Base-by-base conservation (phyloP, 2,797 vertebrate genomes). In the Gorsachius magnificus region DNA sequence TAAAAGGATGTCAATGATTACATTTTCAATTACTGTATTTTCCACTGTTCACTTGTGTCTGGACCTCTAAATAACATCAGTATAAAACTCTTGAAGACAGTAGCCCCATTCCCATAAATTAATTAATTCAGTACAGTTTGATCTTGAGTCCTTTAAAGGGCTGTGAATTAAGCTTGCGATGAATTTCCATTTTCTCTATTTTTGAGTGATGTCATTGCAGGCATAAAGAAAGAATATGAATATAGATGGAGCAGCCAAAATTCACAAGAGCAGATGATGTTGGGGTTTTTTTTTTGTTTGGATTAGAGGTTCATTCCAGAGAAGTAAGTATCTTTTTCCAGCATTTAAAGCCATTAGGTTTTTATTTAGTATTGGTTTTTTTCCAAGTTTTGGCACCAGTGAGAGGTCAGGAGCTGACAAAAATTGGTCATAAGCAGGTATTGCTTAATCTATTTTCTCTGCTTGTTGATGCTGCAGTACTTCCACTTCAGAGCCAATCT, bases 321-420 rank as follows among this genome's bases (percentile, higher is more conserved):
- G 64, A 86, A 88, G 16, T 48, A 83, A 71, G 54, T 93, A 26
- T 58, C 46, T 64, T 95, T 95, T 97, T 54, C 89, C 91, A 94
- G 54, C 16, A 68, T 72, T 78, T 84, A 58, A 93, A 94, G 50
- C 74, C 9, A 63, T 81, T 77, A 46, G 4, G 10, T 53, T 87
- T 96, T 84, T 92, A 78, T 64, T 94, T 79, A 83, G 75, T 33
- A 10, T 68, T 85, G 26, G 21, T 2, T 24, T 45, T 33, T 53
- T 83, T 18, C 19, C 41, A 72, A 82, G 31, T 87, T 85, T 87
- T 94, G 58, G 45, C 65, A 41, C 25, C 38, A 38, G 20, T 75
- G 43, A 89, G 79, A 88, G 20, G 45, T 93, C 48, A 87, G 76
- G 22, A 87, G 36, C 69, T 86, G 64, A 64, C n/a, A 75, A 87